A percentile compares a stretch with the other conserved stretches of the same genome.
Conservation (phyloP, 2,888 invertebrate genomes). For the Phortica magna region DNA sequence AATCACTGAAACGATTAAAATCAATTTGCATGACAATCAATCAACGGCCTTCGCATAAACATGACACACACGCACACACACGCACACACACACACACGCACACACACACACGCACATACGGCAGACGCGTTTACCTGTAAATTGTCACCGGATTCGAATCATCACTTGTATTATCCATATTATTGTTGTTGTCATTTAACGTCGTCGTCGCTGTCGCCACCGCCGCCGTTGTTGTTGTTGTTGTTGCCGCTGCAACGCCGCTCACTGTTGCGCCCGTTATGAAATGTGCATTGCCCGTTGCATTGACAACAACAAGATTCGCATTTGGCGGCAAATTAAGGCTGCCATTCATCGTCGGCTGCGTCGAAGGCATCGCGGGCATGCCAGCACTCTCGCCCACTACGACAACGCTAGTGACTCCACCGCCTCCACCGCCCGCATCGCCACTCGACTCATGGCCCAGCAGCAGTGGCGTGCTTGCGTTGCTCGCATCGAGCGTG, state of each 20-base stretch:
- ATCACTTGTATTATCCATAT: conserved; percentile 90
- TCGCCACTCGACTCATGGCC: conserved; percentile 51
- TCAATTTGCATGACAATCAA: no score
- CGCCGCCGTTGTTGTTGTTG: conserved; percentile 42
- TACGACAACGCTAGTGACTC: conserved; percentile 15
- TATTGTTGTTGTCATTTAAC: conserved; percentile 83
- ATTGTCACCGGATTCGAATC: conserved; percentile 92
- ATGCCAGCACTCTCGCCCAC: conserved; percentile 16
- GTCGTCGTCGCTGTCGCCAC: conserved; percentile 44
- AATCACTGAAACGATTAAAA: neutral
- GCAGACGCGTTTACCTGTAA: conserved; percentile 84
- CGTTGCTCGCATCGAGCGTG: conserved; percentile 50
- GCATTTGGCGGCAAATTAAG: conserved; percentile 44
- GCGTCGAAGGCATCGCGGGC: conserved; percentile 14
- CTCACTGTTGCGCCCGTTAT: conserved; percentile 56
- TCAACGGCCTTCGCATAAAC: no score
- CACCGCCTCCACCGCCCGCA: conserved; percentile 11
- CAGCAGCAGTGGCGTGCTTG: conserved; percentile 62
- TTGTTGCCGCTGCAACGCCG: conserved; percentile 52
- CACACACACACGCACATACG: neutral
- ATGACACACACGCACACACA: no score
- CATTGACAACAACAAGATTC: conserved; percentile 1
- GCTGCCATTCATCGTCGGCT: conserved; percentile 75
- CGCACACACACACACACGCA: neutral
- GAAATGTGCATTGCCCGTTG: conserved; percentile 55